Evolutionary conservation across 2,888 invertebrate genomes (phyloP).

Genomic region (Anagyrus pseudococci): DNA sequence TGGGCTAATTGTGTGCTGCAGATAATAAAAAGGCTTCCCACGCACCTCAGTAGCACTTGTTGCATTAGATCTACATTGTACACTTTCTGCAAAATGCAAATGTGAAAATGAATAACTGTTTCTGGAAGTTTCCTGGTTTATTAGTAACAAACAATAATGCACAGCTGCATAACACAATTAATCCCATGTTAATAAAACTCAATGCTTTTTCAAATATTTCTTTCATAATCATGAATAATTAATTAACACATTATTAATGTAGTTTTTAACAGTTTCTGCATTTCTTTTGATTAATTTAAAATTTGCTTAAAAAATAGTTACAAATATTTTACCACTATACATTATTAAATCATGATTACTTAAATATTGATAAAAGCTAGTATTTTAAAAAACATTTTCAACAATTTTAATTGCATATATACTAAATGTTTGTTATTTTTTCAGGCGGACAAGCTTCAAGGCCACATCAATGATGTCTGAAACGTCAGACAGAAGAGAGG

Average conservation of each 20-base stretch:
- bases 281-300: not conserved
- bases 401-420: not conserved
- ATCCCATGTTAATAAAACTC: not conserved
- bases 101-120: constrained; percentile 16
- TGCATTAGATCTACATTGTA: constrained; percentile 15
- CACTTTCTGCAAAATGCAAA: constrained; percentile 21
- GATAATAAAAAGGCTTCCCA: constrained; percentile 56
- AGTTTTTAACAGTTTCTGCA: no score
- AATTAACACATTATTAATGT: no score
- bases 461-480: constrained; percentile 6
- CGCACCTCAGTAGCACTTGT: constrained; percentile 30
- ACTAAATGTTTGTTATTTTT: not conserved
- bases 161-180: no score
- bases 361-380: no score
- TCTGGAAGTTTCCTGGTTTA: constrained; percentile 16
- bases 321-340: not conserved
- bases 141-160: constrained; percentile 4
- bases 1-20: constrained; percentile 54
- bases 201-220: no score
- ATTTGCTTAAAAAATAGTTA: not conserved
- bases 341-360: no score
- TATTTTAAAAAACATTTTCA: no score
- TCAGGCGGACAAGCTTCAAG: no score
- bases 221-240: no score
- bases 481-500: constrained; percentile 2